Base-by-base conservation (phyloP, 2,888 invertebrate species). In the Tolmerus cingulatus region DNA sequence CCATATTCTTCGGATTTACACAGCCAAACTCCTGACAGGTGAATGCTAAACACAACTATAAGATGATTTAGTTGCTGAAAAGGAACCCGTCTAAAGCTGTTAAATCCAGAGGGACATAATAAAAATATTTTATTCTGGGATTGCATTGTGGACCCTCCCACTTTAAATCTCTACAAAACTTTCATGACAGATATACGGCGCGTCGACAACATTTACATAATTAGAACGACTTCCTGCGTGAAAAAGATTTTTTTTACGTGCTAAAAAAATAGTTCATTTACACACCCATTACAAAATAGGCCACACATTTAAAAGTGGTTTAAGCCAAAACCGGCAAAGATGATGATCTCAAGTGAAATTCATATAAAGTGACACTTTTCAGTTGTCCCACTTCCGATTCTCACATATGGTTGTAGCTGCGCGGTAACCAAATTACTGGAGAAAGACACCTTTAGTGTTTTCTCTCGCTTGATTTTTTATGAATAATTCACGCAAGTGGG, bases 261-360 rank as follows among this genome's bases (percentile, higher is more conserved):
- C 66, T 23, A 23, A 8, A 27, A 34, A 66, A 23, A 27, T 66
- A 66, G 66, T 66, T 27, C 66, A 66, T 66, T 66, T 66, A 66
- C 66, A 19, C 19, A 12, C 27, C 66, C 66, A 66, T 66, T 23
- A 27, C 3, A 66, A 66, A 66, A 66, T 19, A 66, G 66, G 66
- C 12, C 66, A 66, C 0, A 12, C 23, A n/a, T 40, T 40, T 30
- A 19, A 77, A 77, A 34, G 46, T 78, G 46, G 78, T 66, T 66
- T 27, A 66, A 66, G 9, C 3, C 78, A 23, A 78, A 51, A 51
- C 40, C 40, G n/a, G 19, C 43, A 78, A 37, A 19, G 40, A 23
- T 78, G 78, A 12, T 78, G 78, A 40, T 9, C 23, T 40, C 78
- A 78, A 43, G 78, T 78, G 78, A 78, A 78, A 78, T 78, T 78